A percentile compares a stretch with the other conserved stretches of the same genome.
Evolutionary conservation across 2,113 vertebrate species (phyloP).

Genomic region (Patagioenas fasciata): DNA sequence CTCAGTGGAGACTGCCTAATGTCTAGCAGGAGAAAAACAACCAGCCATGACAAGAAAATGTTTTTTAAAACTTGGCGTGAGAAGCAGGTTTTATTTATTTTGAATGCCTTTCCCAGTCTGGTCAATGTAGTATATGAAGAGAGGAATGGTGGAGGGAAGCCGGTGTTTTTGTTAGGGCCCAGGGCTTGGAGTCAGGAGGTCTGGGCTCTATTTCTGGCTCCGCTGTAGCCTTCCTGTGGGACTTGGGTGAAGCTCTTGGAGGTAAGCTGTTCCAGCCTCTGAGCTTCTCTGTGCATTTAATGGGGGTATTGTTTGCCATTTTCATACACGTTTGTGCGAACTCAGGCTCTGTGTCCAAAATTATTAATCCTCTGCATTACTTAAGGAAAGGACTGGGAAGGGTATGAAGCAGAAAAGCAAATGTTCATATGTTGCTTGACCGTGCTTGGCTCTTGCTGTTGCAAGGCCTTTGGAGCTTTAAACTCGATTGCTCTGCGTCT

Average conservation of each 20-base stretch:
- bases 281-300: neutral
- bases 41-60: constrained; percentile 51
- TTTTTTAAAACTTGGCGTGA: constrained; percentile 47
- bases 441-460: constrained; percentile 1
- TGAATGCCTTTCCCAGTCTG: constrained; percentile 59
- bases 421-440: neutral
- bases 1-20: constrained; percentile 55
- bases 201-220: constrained; percentile 59
- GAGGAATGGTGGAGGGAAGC: constrained; percentile 29
- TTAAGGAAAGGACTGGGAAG: neutral
- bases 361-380: neutral
- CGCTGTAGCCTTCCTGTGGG: neutral
- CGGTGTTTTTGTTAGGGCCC: constrained; percentile 45
- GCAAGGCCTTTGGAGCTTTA: constrained; percentile 24
- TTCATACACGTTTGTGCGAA: neutral
- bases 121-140: constrained; percentile 40
- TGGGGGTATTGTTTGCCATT: neutral
- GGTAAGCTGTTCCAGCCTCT: constrained; percentile 16
- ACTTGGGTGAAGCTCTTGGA: constrained; percentile 50
- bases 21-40: constrained; percentile 61
- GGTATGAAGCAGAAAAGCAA: constrained; percentile 35
- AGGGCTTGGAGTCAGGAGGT: constrained; percentile 44
- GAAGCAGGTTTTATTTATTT: constrained; percentile 51
- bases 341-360: neutral
- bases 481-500: constrained; percentile 22